Evolutionary conservation across 2,888 invertebrate genomes (phyloP), one percentile per base, ranked within the genome.

Genomic region (Ormyrus rosae): DNA sequence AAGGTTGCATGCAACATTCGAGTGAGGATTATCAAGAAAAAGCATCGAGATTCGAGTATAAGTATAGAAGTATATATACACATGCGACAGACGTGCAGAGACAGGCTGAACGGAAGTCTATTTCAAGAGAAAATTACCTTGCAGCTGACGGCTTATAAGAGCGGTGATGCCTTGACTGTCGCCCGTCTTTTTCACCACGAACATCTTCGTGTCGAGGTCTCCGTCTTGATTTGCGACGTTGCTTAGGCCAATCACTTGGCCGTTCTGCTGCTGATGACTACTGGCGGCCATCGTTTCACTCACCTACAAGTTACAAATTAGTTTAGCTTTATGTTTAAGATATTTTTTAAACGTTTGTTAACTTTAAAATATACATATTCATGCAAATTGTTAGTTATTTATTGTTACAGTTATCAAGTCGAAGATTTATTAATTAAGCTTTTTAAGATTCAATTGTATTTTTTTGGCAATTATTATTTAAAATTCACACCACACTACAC

Each of bases 151-250:
- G 90, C 95, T 95, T 84, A 96, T 94, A 85, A 95, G 91, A 71
- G 95, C 95, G 64, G 95, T 95, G 90, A 96, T 94, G 84, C 95
- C 95, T 82, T 95, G 95, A 73, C 95, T 95, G 85, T 95, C 95
- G 4, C 94, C 93, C 0, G 93, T 91, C 89, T 95, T 95, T 92
- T 96, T 96, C 82, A 95, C 94, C 69, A 95, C 94, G 86, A 95
- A 92, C 19, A 95, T 95, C 86, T 95, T 96, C 85, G 95, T 95
- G 85, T 95, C 95, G 10, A 94, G 93, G 86, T 95, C 95, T 65
- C 76, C 87, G 70, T 90, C 90, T 77, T 86, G 86, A 72, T 84
- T 88, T 58, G 88, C 84, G 69, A 86, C 84, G 75, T 85, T 84
- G 63, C 87, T 85, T 51, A 90, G 84, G 69, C 89, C 87, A 81